Conservation (phyloP, 2,888 invertebrate genomes). For the Philopedon plagiatum region DNA sequence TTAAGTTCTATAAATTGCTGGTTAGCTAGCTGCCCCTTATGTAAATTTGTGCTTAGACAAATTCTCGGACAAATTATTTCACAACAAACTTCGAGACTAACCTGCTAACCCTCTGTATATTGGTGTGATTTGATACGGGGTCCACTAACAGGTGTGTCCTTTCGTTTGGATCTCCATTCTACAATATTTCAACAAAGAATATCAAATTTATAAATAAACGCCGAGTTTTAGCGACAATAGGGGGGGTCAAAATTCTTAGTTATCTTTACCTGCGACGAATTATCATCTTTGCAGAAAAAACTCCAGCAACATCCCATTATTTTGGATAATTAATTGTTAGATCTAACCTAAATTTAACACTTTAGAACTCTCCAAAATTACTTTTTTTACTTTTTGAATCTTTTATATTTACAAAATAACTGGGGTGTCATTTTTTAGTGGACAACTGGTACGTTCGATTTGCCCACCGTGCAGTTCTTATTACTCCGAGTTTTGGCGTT, state of each 20-base stretch:
- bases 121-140: conserved; percentile 82
- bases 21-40: too few species aligned
- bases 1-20: too few species aligned
- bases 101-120: conserved; percentile 79
- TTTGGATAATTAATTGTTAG: conserved; percentile 14
- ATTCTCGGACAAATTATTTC: too few species aligned
- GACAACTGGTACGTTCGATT: too few species aligned
- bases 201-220: conserved; percentile 21
- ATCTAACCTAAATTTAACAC: not conserved
- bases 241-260: conserved; percentile 13
- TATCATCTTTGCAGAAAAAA: conserved; percentile 79
- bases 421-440: conserved; percentile 3
- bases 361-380: not conserved
- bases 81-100: conserved; percentile 55
- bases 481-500: not conserved
- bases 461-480: too few species aligned
- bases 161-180: conserved; percentile 79
- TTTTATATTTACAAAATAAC: conserved; percentile 27
- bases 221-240: not conserved
- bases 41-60: too few species aligned
- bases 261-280: conserved; percentile 75
- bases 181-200: conserved; percentile 53
- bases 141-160: conserved; percentile 85
- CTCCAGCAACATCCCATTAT: conserved; percentile 81
- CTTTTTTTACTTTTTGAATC: not conserved